Evolutionary conservation across 2,888 invertebrate genomes (phyloP).

Genomic region (Linnaemya vulpina): DNA sequence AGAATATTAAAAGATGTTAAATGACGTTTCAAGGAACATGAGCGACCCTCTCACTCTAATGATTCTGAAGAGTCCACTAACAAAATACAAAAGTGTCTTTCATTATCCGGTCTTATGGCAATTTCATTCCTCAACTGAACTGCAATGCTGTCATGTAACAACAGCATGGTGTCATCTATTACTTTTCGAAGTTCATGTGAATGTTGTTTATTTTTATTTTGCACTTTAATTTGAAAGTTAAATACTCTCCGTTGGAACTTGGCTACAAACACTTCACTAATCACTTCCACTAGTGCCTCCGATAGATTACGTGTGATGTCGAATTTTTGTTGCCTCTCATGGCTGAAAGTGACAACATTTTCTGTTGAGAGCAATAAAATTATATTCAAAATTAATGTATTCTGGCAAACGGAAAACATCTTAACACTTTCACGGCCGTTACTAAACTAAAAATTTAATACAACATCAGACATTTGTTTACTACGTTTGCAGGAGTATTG

Average conservation of each 20-base stretch:
- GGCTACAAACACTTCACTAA: conserved; percentile 59
- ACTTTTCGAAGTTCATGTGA: conserved; percentile 71
- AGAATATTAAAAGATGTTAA: background rate
- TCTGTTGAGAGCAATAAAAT: background rate
- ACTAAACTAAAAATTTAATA: conserved; percentile 32
- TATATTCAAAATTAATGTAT: conserved; percentile 25
- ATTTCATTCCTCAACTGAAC: conserved; percentile 69
- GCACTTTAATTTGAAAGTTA: conserved; percentile 69
- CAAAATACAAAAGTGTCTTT: conserved; percentile 73
- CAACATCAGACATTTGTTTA: background rate
- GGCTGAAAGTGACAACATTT: background rate
- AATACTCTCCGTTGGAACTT: conserved; percentile 40
- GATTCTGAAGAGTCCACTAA: conserved; percentile 74
- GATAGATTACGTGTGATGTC: conserved; percentile 60
- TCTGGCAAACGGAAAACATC: conserved; percentile 31
- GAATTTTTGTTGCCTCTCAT: conserved; percentile 22
- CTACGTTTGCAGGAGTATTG: background rate
- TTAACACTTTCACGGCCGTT: conserved; percentile 26
- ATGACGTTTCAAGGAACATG: background rate
- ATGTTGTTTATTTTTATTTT: conserved; percentile 32
- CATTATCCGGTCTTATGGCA: conserved; percentile 61
- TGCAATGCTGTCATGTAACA: conserved; percentile 48
- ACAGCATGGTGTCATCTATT: conserved; percentile 60
- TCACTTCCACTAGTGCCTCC: conserved; percentile 68
- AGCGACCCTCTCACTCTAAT: conserved; percentile 35